Percentiles rank a stretch among this genome's conserved stretches.
These are phyloP conservation scores for Neomorphus geoffroyi DNA, from an alignment of 2,797 vertebrate species.

Conservation along the genomic window DNA sequence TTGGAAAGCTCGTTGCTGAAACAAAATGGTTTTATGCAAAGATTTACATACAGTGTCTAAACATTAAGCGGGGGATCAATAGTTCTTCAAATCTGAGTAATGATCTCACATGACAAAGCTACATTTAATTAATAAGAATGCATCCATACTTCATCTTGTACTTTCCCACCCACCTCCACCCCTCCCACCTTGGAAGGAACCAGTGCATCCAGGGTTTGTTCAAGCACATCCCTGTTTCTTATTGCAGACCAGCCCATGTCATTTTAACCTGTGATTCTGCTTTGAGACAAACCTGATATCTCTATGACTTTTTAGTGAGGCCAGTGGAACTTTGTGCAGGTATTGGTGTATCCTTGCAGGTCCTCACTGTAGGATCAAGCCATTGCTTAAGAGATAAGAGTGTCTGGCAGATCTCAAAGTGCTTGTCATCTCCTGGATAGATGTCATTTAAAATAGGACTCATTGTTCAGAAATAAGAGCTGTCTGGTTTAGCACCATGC, in stretches of 20 bases:
- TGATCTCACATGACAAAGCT: conserved; percentile 32
- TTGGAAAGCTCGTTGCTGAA: conserved; percentile 60
- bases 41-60: conserved; percentile 69
- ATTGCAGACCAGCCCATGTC: background rate
- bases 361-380: background rate
- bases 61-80: conserved; percentile 50
- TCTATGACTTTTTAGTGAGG: background rate
- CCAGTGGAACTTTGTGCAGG: background rate
- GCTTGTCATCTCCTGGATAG: background rate
- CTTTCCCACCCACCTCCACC: background rate
- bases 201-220: background rate
- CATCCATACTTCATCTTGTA: background rate
- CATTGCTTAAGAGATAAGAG: background rate
- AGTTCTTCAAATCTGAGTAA: conserved; percentile 57
- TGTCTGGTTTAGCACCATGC: background rate
- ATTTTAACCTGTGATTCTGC: background rate
- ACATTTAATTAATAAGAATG: conserved; percentile 42
- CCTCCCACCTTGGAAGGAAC: background rate
- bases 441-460: background rate
- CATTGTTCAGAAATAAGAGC: background rate
- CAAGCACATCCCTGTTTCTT: background rate
- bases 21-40: conserved; percentile 62
- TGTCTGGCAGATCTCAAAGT: background rate
- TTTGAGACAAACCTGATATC: background rate
- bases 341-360: background rate